Base-by-base conservation (phyloP, 1,140 invertebrate species). In the Mamestra configurata region DNA sequence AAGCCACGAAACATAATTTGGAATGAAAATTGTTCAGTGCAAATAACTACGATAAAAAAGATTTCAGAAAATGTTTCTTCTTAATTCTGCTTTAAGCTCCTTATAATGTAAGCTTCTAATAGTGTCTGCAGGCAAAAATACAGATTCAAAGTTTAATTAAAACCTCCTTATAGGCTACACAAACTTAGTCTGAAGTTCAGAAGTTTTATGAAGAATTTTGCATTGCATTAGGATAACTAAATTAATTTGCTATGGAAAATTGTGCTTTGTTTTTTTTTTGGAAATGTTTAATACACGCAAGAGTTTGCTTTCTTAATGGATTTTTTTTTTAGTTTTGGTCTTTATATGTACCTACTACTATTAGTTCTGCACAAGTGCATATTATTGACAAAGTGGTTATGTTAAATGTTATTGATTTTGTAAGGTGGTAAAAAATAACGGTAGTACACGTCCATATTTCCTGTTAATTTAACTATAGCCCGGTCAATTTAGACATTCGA, bases 101-200 rank as follows among this genome's bases (percentile, higher is more conserved):
- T 20, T 31, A 35, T 51, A 31, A 51, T 31, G 5, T 24, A 18
- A 27, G 15, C 3, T 22, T 22, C 3, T 18, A 46, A 31, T 51
- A 11, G 66, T 10, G 22, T 51, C 46, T 53, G 24, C 46, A 53
- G 24, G 24, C 7, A 37, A 71, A 51, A 35, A 53, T 35, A n/a
- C 27, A 35, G 27, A 53, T 71, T 5, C 1, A 1, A 71, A 79
- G 11, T 71, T 79, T 70, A 35, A 79, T 61, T 79, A 49, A 70
- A 18, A 59, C 22, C 35, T 59, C 40, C 22, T 70, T 70, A 46
- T 20, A 53, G 51, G 1, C 35, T 51, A 70, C 57, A n/a, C 49
- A 31, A 51, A 68, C 37, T 31, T 35, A 15, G 40, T 35, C 53
- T 18, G 22, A 40, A 66, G 31, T 70, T 46, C 18, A 77, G 27